Conservation (phyloP, 2,888 invertebrate genomes). For the Kryphioiulus occultus region DNA sequence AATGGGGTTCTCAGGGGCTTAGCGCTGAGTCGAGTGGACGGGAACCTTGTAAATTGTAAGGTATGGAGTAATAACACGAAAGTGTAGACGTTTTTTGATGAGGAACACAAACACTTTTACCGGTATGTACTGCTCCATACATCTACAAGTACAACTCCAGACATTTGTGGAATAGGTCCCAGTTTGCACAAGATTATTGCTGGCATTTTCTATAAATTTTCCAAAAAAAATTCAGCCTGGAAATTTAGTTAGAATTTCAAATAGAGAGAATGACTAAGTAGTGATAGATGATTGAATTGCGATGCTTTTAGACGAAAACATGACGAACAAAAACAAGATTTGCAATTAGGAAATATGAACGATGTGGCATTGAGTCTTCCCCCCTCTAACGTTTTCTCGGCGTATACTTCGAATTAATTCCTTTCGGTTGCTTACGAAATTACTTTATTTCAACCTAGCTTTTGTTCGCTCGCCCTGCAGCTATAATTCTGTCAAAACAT, state of each 20-base stretch:
- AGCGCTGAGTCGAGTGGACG: too few relatives aligned
- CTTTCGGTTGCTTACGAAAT: background rate
- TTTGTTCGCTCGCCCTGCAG: background rate
- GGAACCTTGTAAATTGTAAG: too few relatives aligned
- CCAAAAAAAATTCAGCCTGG: too few relatives aligned
- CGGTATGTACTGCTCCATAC: too few relatives aligned
- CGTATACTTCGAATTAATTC: background rate
- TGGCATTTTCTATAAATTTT: too few relatives aligned
- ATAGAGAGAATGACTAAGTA: background rate
- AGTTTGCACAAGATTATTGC: too few relatives aligned
- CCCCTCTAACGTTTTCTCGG: background rate
- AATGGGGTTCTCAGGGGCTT: too few relatives aligned
- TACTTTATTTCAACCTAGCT: slow-evolving; percentile 13
- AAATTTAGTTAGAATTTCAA: background rate
- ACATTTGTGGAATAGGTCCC: too few relatives aligned
- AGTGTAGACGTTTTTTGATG: too few relatives aligned
- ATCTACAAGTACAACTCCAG: too few relatives aligned
- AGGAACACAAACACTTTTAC: too few relatives aligned
- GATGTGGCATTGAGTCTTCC: background rate
- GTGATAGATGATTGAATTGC: background rate
- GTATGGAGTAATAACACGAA: too few relatives aligned
- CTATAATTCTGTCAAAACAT: slow-evolving; percentile 24
- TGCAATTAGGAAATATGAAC: background rate
- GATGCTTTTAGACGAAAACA: background rate
- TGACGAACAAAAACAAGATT: background rate